Percentiles rank a stretch among this genome's conserved stretches.
phyloP scores from a whole-genome alignment of 1,140 invertebrate genomes.

The Melitaea cinxia region DNA sequence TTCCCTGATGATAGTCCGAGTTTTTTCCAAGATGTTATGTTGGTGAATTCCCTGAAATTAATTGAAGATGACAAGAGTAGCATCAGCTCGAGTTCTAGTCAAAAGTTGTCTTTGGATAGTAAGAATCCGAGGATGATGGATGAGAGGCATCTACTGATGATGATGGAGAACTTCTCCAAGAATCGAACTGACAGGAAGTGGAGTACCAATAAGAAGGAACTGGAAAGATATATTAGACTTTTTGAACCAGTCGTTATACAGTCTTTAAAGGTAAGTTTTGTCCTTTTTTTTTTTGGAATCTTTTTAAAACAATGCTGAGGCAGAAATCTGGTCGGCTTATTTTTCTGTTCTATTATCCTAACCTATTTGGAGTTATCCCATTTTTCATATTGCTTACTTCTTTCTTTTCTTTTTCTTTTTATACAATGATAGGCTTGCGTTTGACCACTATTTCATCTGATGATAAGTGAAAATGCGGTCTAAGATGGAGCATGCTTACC shows the following conservation, averaged over 20 bases:
- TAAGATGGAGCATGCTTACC: too few relatives aligned
- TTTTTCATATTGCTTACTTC: too few relatives aligned
- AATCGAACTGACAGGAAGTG: constrained; percentile 77
- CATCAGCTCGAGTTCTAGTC: constrained; percentile 55
- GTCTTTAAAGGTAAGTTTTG: constrained; percentile 85
- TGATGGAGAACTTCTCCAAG: constrained; percentile 74
- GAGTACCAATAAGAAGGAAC: constrained; percentile 84
- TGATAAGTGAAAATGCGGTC: too few relatives aligned
- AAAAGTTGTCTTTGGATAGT: constrained; percentile 56
- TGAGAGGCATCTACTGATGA: constrained; percentile 66
- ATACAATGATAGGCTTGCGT: too few relatives aligned
- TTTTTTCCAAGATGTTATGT: constrained; percentile 58
- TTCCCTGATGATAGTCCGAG: constrained; percentile 20
- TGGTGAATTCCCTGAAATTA: constrained; percentile 28
- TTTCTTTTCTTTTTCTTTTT: too few relatives aligned
- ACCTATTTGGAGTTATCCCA: too few relatives aligned
- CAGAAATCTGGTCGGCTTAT: too few relatives aligned
- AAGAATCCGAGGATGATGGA: constrained; percentile 61
- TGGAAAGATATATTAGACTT: constrained; percentile 91
- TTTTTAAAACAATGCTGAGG: too few relatives aligned
- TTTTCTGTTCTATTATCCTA: too few relatives aligned
- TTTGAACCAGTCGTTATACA: constrained; percentile 96
- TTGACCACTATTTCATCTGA: too few relatives aligned
- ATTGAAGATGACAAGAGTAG: constrained; percentile 40
- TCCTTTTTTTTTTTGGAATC: too few relatives aligned